Conservation (phyloP, 1,140 invertebrate species). For the Leptinotarsa undecemlineata region DNA sequence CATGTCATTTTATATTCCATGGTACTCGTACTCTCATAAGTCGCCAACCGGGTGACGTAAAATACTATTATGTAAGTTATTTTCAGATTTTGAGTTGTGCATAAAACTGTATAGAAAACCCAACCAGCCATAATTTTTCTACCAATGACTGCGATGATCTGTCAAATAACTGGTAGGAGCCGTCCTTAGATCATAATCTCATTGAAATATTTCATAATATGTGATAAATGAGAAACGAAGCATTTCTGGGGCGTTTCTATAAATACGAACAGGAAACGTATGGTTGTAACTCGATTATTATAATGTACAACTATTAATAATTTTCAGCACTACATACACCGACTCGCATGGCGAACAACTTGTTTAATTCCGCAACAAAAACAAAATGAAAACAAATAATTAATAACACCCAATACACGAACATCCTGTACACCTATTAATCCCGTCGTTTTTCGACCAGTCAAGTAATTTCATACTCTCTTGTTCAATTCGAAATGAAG, state of each 20-base stretch:
- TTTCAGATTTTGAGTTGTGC: too few relatives aligned
- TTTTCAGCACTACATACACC: background rate
- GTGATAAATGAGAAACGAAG: slow-evolving; percentile 1
- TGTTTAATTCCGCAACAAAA: slow-evolving; percentile 1
- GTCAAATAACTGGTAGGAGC: too few relatives aligned
- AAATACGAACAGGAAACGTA: slow-evolving; percentile 3
- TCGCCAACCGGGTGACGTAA: too few relatives aligned
- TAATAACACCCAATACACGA: slow-evolving; percentile 4
- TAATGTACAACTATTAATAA: slow-evolving; percentile 1
- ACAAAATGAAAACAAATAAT: slow-evolving; percentile 8
- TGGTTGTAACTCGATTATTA: slow-evolving; percentile 1
- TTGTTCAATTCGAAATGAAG: slow-evolving; percentile 45
- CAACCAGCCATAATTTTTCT: too few relatives aligned
- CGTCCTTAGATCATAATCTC: background rate
- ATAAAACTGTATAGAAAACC: too few relatives aligned
- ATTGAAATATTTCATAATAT: background rate
- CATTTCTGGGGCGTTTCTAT: slow-evolving; percentile 7
- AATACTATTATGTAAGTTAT: too few relatives aligned
- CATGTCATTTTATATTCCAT: too few relatives aligned
- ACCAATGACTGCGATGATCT: too few relatives aligned
- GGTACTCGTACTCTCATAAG: too few relatives aligned
- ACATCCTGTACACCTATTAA: background rate
- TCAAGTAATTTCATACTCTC: slow-evolving; percentile 23
- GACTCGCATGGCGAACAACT: slow-evolving; percentile 1
- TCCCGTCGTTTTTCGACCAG: slow-evolving; percentile 29